Base-by-base conservation (phyloP, 1,140 invertebrate species). In the Dolichoris vasculosae region DNA sequence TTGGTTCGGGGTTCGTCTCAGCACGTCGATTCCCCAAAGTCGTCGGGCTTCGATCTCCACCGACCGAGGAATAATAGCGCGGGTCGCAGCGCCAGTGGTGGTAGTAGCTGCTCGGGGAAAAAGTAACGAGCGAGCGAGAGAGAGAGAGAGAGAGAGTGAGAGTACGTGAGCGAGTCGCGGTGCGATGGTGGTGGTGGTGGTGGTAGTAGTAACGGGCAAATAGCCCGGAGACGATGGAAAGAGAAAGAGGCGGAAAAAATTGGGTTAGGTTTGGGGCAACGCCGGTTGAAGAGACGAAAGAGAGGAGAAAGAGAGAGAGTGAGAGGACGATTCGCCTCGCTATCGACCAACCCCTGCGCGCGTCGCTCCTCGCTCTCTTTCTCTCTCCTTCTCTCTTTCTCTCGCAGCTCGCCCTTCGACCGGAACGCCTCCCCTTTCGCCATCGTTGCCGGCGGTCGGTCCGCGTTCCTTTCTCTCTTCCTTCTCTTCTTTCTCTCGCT, bases 311-410 rank as follows among this genome's bases (percentile, higher is more conserved):
- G 67, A 69, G 75, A 69, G 79, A 38, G 67, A 69, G 43, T 30
- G 67, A 86, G 88, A n/a, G n/a, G n/a, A n/a, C n/a, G 84, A 88
- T 87, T 88, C 85, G 87, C 87, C 81, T 82, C 84, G 89, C 90
- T 90, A 91, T 91, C 90, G 91, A 91, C 89, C 90, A 91, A 89
- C 90, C 89, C 89, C 87, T 88, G 88, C 88, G 86, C 83, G 87
- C 82, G 85, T 30, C 23, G 67, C 63, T 80, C 77, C 35, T 17
- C 2, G 64, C 83, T 83, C 87, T 86, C 81, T 69, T 77, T 76
- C 67, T 55, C 35, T 79, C 48, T 6, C 40, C n/a, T 30, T 40
- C 78, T 23, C 9, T 17, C 9, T 73, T 30, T 82, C 46, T 35
- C 26, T 76, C 67, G 51, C 55, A 17, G 55, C 55, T 75, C 55